Evolutionary conservation across 2,797 vertebrate genomes (phyloP).

Genomic region (Rhadinocentrus ornatus): DNA sequence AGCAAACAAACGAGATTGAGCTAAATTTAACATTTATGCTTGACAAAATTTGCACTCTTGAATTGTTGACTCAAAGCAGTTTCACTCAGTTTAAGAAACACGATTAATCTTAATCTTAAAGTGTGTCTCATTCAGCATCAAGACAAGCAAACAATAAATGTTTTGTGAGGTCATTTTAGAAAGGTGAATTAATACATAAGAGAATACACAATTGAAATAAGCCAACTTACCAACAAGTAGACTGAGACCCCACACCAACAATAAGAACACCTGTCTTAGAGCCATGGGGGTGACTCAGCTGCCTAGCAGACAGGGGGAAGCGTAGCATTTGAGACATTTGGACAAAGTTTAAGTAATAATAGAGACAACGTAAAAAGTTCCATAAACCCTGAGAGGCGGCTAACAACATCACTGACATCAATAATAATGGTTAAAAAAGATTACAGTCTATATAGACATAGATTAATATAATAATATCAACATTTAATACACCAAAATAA

Average conservation of each 20-base stretch:
- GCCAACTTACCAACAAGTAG: conserved; percentile 48
- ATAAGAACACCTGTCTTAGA: conserved; percentile 8
- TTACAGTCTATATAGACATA: not conserved
- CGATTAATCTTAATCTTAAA: not conserved
- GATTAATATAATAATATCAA: not conserved
- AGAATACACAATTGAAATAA: not conserved
- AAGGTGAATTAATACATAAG: not conserved
- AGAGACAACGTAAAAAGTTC: not conserved
- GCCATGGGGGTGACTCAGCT: conserved; percentile 64
- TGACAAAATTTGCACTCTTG: too few relatives aligned
- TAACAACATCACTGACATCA: too few relatives aligned
- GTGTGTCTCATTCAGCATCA: too few relatives aligned
- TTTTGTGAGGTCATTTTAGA: not conserved
- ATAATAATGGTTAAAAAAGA: too few relatives aligned
- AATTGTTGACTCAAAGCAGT: not conserved
- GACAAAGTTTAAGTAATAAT: not conserved
- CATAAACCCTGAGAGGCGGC: not conserved
- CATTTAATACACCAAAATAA: not conserved
- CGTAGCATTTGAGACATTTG: not conserved
- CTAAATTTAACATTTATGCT: too few relatives aligned
- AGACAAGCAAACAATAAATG: too few relatives aligned
- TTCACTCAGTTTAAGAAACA: not conserved
- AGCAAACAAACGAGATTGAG: not conserved
- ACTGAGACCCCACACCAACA: conserved; percentile 46
- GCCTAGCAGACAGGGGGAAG: conserved; percentile 9